Evolutionary conservation across 2,888 invertebrate species (phyloP).

Genomic region (Crioceris asparagi): DNA sequence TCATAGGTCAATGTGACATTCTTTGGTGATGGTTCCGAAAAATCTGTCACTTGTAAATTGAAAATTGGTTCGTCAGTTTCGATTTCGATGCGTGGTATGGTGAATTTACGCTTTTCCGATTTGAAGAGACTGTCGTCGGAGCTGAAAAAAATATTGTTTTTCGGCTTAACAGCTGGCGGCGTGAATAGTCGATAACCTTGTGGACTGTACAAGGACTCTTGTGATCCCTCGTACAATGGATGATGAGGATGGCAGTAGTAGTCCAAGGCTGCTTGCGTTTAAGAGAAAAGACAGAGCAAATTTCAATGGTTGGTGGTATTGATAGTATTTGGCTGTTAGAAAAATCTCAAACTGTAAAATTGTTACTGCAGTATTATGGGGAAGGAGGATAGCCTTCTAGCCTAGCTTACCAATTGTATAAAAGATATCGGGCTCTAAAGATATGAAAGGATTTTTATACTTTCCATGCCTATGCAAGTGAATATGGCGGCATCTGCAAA

Average conservation of each 20-base stretch:
- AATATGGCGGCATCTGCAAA: constrained; percentile 13
- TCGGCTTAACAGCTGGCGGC: constrained; percentile 32
- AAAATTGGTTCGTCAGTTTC: constrained; percentile 33
- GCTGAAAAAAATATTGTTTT: constrained; percentile 35
- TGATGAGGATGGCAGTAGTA: too few relatives aligned
- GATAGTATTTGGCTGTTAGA: neutral
- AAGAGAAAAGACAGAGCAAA: constrained; percentile 11
- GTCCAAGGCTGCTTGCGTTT: constrained; percentile 37
- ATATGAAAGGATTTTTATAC: constrained; percentile 9
- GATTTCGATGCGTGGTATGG: constrained; percentile 36
- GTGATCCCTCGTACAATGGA: too few relatives aligned
- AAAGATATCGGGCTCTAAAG: constrained; percentile 1
- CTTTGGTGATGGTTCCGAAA: constrained; percentile 35
- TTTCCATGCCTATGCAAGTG: constrained; percentile 11
- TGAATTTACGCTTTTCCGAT: constrained; percentile 30
- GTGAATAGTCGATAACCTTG: constrained; percentile 30
- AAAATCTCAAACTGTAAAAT: too few relatives aligned
- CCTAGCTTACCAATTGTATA: constrained; percentile 1
- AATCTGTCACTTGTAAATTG: constrained; percentile 36
- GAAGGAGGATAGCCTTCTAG: neutral
- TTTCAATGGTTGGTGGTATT: neutral
- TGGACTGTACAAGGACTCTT: constrained; percentile 32
- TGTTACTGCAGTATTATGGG: too few relatives aligned
- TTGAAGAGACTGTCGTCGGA: constrained; percentile 37
- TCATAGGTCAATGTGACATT: constrained; percentile 39